A percentile compares a stretch with the other conserved stretches of the same genome.
phyloP scores from a whole-genome alignment of 2,797 vertebrate species.

The Perodicticus potto region DNA sequence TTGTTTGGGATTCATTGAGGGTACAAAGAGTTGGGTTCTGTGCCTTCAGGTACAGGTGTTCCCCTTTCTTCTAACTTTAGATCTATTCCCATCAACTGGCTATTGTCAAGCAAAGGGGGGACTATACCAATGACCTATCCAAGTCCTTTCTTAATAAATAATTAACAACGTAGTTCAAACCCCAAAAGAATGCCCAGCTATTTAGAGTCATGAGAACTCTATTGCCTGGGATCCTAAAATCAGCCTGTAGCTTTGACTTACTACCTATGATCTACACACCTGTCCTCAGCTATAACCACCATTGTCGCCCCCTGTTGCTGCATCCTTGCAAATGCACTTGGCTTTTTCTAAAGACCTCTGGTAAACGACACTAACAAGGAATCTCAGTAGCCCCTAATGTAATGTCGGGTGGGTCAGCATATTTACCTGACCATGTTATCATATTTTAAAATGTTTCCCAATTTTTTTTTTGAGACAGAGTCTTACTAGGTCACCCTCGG shows the following conservation, averaged over 20 bases:
- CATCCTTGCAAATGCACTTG: not conserved
- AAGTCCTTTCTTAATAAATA: not conserved
- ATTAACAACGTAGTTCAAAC: not conserved
- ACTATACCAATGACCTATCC: not conserved
- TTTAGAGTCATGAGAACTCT: not conserved
- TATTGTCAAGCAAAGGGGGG: not conserved
- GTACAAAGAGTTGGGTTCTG: too few species aligned
- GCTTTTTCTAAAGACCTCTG: not conserved
- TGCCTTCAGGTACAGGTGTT: not conserved
- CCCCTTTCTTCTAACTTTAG: not conserved
- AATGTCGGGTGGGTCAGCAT: not conserved
- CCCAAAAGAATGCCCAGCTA: not conserved
- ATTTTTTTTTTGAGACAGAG: too few species aligned
- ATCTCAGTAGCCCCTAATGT: not conserved
- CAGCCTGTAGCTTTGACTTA: not conserved
- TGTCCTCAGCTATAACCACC: not conserved
- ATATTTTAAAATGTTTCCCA: not conserved
- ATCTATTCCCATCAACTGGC: not conserved
- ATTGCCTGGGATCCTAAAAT: not conserved
- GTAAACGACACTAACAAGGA: not conserved
- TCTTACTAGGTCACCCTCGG: too few species aligned
- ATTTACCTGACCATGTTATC: not conserved
- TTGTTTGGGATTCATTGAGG: too few species aligned
- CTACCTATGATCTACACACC: not conserved
- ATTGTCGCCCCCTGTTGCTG: fast-evolving